Evolutionary conservation across 2,113 vertebrate genomes (phyloP).

Genomic region (Psephotus haematonotus): DNA sequence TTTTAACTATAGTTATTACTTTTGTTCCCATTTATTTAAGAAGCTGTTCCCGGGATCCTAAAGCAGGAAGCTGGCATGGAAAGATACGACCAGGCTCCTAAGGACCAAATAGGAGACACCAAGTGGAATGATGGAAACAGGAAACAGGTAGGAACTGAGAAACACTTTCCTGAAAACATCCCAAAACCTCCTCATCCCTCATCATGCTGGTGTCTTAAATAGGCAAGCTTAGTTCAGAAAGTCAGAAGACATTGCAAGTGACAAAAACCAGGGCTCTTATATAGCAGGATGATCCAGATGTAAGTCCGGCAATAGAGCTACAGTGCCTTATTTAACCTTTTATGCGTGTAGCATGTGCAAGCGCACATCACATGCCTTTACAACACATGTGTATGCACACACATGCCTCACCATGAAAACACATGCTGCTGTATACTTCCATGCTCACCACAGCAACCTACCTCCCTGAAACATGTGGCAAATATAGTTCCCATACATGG

Average conservation of each 20-base stretch:
- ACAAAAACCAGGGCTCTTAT: not conserved
- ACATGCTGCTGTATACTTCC: not conserved
- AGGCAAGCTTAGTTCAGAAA: not conserved
- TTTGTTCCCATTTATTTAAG: not conserved
- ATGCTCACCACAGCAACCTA: slow-evolving; percentile 66
- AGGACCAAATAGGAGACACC: not conserved
- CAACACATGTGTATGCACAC: not conserved
- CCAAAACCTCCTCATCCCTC: not conserved
- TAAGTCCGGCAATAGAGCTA: not conserved
- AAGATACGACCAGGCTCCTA: not conserved
- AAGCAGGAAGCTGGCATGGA: not conserved
- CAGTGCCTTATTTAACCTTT: not conserved
- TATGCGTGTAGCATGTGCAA: not conserved
- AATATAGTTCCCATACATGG: slow-evolving; percentile 78
- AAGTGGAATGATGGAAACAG: not conserved
- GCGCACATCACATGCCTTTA: not conserved
- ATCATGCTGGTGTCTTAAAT: not conserved
- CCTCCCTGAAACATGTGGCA: slow-evolving; percentile 82
- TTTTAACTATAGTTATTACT: not conserved
- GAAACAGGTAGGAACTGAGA: not conserved
- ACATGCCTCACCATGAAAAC: not conserved
- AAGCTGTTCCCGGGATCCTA: not conserved
- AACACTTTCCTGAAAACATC: not conserved
- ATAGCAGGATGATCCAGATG: not conserved
- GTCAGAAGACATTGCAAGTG: not conserved